Conservation (phyloP, 2,888 invertebrate species). For the Tenthredo mesomela region DNA sequence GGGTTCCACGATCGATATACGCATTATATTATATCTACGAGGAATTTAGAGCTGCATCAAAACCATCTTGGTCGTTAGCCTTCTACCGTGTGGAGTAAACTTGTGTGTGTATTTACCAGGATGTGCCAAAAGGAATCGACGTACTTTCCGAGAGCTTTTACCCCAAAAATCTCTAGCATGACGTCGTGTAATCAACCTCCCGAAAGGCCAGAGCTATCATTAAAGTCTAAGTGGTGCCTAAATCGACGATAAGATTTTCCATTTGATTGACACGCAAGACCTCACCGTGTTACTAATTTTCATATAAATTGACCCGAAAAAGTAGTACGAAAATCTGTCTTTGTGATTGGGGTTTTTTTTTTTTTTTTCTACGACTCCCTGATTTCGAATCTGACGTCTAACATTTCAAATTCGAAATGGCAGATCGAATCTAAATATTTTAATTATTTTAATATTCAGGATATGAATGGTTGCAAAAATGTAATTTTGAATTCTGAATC, state of each 20-base stretch:
- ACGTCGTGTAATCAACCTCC: background rate
- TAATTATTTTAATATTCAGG: too few relatives aligned
- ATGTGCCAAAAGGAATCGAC: background rate
- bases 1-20: conserved; percentile 21
- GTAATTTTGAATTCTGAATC: too few relatives aligned
- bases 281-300: too few relatives aligned
- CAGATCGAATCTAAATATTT: too few relatives aligned
- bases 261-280: too few relatives aligned
- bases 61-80: background rate
- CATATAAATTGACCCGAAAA: too few relatives aligned
- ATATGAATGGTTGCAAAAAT: too few relatives aligned
- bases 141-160: background rate
- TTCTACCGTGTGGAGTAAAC: background rate
- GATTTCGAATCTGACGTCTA: background rate
- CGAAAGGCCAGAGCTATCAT: background rate
- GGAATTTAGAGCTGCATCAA: conserved; percentile 34
- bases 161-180: background rate
- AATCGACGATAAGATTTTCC: too few relatives aligned
- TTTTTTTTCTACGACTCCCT: too few relatives aligned
- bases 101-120: background rate
- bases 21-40: conserved; percentile 32
- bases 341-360: background rate
- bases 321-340: too few relatives aligned
- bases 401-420: too few relatives aligned
- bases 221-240: too few relatives aligned